phyloP scores from a whole-genome alignment of 2,113 vertebrate species.

The Oxyura jamaicensis region DNA sequence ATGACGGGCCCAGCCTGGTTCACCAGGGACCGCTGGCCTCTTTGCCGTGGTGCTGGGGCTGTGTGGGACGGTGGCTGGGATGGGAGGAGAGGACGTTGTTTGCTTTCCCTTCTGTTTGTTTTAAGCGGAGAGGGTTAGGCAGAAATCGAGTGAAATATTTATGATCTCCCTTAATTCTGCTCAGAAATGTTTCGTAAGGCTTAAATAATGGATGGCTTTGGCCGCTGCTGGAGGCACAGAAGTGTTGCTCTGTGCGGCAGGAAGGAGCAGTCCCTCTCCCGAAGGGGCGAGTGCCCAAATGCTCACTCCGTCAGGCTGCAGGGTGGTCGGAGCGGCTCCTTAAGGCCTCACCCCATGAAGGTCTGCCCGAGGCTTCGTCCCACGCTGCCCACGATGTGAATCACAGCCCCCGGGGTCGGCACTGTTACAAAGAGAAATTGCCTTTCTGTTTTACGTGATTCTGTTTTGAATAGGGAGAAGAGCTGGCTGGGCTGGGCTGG shows the following conservation, averaged over 20 bases:
- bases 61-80: not conserved
- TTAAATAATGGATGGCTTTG: not conserved
- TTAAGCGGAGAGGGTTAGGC: not conserved
- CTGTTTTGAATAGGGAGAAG: not conserved
- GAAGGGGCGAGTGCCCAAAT: not conserved
- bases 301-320: accelerated
- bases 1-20: not conserved
- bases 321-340: accelerated
- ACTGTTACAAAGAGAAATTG: not conserved
- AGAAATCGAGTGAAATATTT: not conserved
- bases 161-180: not conserved
- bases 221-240: accelerated
- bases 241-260: accelerated
- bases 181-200: not conserved
- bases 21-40: not conserved
- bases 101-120: not conserved
- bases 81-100: no score
- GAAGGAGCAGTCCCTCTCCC: not conserved
- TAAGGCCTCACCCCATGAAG: accelerated
- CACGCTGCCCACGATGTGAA: not conserved
- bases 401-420: not conserved
- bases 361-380: accelerated
- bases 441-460: not conserved
- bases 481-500: not conserved
- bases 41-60: accelerated